These are phyloP conservation scores for Mesocricetus auratus DNA, from an alignment of 2,113 vertebrate species.

Conservation along the genomic window DNA sequence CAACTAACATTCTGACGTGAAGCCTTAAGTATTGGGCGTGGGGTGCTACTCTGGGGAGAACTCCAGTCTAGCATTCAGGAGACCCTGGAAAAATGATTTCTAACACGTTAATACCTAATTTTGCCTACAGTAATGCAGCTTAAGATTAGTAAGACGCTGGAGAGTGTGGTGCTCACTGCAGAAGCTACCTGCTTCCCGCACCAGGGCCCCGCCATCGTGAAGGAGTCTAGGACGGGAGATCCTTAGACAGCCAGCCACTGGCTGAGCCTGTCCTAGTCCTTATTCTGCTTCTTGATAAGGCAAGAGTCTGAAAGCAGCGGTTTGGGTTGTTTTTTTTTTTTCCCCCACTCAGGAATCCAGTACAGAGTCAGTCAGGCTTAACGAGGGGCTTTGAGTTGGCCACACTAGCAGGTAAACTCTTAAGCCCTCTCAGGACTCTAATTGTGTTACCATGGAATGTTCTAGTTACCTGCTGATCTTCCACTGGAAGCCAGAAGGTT, in stretches of 20 bases:
- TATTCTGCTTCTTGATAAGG: constrained; percentile 49
- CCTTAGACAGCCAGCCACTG: neutral
- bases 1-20: neutral
- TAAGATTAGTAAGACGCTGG: neutral
- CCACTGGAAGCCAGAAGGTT: neutral
- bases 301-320: constrained; percentile 22
- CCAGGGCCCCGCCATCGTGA: neutral
- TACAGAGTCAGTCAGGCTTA: constrained; percentile 55
- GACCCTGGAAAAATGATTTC: neutral
- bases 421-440: neutral
- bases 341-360: constrained; percentile 26
- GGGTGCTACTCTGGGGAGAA: neutral
- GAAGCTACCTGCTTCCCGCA: neutral
- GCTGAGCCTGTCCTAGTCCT: neutral
- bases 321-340: neutral
- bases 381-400: neutral
- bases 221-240: neutral
- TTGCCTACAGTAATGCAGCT: neutral
- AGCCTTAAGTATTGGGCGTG: neutral
- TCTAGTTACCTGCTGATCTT: constrained; percentile 4
- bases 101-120: neutral
- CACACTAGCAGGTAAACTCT: neutral
- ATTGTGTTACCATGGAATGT: constrained; percentile 34
- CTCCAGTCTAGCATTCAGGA: neutral
- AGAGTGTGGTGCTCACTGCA: neutral